Evolutionary conservation across 2,888 invertebrate genomes (phyloP), one percentile per base, ranked within the genome.

Genomic region (Ernsta delagoae): DNA sequence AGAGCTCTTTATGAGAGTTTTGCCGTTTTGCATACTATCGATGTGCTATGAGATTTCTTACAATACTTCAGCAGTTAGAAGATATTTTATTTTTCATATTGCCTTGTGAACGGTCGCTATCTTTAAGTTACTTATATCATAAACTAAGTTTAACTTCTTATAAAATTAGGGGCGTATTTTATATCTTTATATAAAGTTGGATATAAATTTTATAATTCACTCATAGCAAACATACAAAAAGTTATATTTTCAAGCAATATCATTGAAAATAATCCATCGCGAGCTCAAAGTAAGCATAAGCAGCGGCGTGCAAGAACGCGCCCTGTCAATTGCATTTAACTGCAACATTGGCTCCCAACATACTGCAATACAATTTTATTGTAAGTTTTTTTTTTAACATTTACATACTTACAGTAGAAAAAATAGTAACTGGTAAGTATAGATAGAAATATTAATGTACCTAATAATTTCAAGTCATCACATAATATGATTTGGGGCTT

Each of bases 251-350:
- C 7, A 8, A 8, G 5, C 5, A 24, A 59, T 41, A 54, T 43
- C 16, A 59, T 54, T 54, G 45, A 56, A 67, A 67, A 66, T 53
- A 61, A 54, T 45, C 36, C 39, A 9, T 36, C 39, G 16, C 48
- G n/a, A 48, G 48, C 31, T 63, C 39, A 54, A 70, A 70, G 64
- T n/a, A n/a, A 39, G 45, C n/a, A n/a, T n/a, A n/a, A 54, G 41
- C 45, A 53, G 59, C 67, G 63, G 70, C 65, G 71, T 70, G 67
- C 73, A 73, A 74, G 74, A 73, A 72, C 72, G 72, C 68, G 71
- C 68, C 73, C 75, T 75, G 77, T 78, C 75, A 75, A 77, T 75
- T 78, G 80, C 82, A 80, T 84, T 85, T 71, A 72, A 71, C 69
- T 69, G 24, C 45, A 24, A 34, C 39, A 64, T 45, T 41, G 70